Percentiles rank a stretch among this genome's conserved stretches.
phyloP scores from a whole-genome alignment of 2,888 invertebrate genomes.

The Euproctis similis region DNA sequence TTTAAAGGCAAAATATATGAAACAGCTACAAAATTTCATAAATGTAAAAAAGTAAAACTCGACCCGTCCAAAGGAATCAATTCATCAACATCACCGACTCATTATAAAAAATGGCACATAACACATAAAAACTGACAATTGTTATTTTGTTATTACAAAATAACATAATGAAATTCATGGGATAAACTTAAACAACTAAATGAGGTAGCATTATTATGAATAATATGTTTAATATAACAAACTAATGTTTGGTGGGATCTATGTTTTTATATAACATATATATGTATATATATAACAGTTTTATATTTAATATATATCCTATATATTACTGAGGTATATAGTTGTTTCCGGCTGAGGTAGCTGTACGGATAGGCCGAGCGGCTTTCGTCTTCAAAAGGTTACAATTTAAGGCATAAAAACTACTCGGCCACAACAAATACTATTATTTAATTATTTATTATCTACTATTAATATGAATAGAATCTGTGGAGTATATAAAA shows the following conservation, averaged over 20 bases:
- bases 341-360: slow-evolving; percentile 63
- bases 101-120: slow-evolving; percentile 28
- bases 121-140: too few relatives aligned
- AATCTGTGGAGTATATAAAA: not conserved
- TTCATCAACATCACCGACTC: slow-evolving; percentile 7
- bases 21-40: too few relatives aligned
- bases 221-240: slow-evolving; percentile 55
- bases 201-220: slow-evolving; percentile 71
- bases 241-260: slow-evolving; percentile 72
- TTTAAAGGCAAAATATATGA: too few relatives aligned
- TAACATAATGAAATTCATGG: slow-evolving; percentile 33
- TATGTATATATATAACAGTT: slow-evolving; percentile 53
- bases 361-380: slow-evolving; percentile 20
- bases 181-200: slow-evolving; percentile 41
- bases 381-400: slow-evolving; percentile 3
- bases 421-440: slow-evolving; percentile 29
- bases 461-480: slow-evolving; percentile 12
- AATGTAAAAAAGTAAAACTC: too few relatives aligned
- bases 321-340: slow-evolving; percentile 69
- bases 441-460: slow-evolving; percentile 24
- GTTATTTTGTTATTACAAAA: slow-evolving; percentile 18
- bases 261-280: too few relatives aligned
- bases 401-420: slow-evolving; percentile 11
- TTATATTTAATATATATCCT: slow-evolving; percentile 53
- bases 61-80: too few relatives aligned